phyloP scores from a whole-genome alignment of 2,797 vertebrate genomes.

The Hippoglossus hippoglossus region DNA sequence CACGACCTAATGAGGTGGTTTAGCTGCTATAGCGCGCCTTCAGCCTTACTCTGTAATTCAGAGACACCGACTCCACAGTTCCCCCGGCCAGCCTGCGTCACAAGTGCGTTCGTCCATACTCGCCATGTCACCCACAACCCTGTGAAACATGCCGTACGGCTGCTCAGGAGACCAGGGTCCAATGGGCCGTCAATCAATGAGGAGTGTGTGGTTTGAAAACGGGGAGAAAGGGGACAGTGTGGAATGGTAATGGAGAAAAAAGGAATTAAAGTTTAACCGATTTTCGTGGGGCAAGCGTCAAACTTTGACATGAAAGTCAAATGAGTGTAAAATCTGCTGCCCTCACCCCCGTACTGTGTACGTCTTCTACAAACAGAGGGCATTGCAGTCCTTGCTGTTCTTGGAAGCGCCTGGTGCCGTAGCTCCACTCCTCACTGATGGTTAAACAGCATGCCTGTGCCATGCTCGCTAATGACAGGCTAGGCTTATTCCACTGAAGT shows the following conservation, averaged over 20 bases:
- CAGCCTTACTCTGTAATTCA: conserved; percentile 80
- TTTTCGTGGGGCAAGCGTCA: conserved; percentile 44
- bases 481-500: conserved; percentile 78
- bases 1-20: conserved; percentile 80
- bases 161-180: conserved; percentile 58
- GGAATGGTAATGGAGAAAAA: conserved; percentile 44
- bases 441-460: conserved; percentile 79
- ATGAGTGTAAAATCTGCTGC: conserved; percentile 38
- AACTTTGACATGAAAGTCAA: conserved; percentile 46
- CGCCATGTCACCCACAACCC: conserved; percentile 74
- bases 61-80: conserved; percentile 75
- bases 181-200: conserved; percentile 66
- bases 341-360: neutral
- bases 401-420: conserved; percentile 59
- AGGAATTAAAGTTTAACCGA: conserved; percentile 43
- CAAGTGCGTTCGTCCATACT: conserved; percentile 71
- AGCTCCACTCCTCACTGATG: conserved; percentile 71
- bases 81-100: conserved; percentile 82
- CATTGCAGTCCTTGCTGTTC: conserved; percentile 53
- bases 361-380: conserved; percentile 23
- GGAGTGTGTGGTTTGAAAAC: conserved; percentile 69
- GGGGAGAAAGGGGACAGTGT: conserved; percentile 25
- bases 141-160: conserved; percentile 68
- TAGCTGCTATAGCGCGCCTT: conserved; percentile 68
- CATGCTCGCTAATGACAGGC: conserved; percentile 82